Evolutionary conservation across 2,888 invertebrate species (phyloP).

Genomic region (Synanthedon vespiformis): DNA sequence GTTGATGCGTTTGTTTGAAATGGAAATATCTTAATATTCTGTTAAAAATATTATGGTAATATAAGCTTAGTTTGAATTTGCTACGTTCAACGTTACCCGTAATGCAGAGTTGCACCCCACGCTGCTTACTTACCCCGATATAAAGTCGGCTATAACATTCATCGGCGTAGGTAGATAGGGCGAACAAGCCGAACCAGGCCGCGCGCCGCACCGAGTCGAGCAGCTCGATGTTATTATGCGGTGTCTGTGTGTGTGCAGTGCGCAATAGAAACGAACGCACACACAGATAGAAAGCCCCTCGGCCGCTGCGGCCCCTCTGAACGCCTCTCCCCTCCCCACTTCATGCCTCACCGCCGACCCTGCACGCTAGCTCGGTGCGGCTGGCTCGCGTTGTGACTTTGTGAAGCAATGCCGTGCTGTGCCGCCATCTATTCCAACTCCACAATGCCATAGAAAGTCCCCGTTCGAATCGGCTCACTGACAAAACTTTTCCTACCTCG

Average conservation of each 20-base stretch:
- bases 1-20: too few species aligned
- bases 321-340: slow-evolving; percentile 18
- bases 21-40: too few species aligned
- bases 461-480: slow-evolving; percentile 58
- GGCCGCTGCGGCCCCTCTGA: slow-evolving; percentile 13
- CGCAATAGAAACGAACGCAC: slow-evolving; percentile 12
- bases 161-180: slow-evolving; percentile 47
- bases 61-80: too few species aligned
- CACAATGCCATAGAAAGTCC: slow-evolving; percentile 70
- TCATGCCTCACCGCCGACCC: slow-evolving; percentile 10
- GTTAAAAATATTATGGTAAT: too few species aligned
- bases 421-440: slow-evolving; percentile 62
- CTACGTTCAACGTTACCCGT: slow-evolving; percentile 15
- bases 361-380: slow-evolving; percentile 30
- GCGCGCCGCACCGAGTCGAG: slow-evolving; percentile 5
- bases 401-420: slow-evolving; percentile 55
- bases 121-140: slow-evolving; percentile 44
- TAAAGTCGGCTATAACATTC: slow-evolving; percentile 40
- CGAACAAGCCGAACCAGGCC: slow-evolving; percentile 29
- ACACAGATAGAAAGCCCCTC: slow-evolving; percentile 16
- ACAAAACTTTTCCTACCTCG: slow-evolving; percentile 63
- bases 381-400: slow-evolving; percentile 47
- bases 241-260: slow-evolving; percentile 21
- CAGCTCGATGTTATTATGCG: slow-evolving; percentile 53
- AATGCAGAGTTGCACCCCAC: slow-evolving; percentile 40